Percentiles rank a stretch among this genome's conserved stretches.
Conservation (phyloP, 1,140 invertebrate genomes). For the Ctenoplectra terminalis region DNA sequence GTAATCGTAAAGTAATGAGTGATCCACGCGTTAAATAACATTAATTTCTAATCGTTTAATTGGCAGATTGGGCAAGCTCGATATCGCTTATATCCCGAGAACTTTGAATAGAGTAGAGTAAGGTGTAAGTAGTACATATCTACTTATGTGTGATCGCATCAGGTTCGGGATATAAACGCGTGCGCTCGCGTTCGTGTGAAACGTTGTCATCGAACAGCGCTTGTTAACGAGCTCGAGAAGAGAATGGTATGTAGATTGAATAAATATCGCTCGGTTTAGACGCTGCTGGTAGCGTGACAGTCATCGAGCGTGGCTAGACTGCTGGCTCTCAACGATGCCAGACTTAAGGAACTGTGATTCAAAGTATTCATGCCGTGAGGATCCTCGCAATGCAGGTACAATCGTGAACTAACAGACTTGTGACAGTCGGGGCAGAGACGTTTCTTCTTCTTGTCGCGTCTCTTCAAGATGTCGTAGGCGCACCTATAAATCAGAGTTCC, state of each 20-base stretch:
- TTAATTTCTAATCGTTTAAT: constrained; percentile 39
- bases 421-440: constrained; percentile 86
- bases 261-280: constrained; percentile 65
- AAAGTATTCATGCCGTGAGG: constrained; percentile 79
- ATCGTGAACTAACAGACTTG: constrained; percentile 85
- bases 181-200: not conserved
- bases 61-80: constrained; percentile 26
- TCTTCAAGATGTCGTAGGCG: constrained; percentile 87
- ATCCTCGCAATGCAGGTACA: constrained; percentile 83
- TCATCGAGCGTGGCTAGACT: constrained; percentile 81
- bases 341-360: constrained; percentile 82
- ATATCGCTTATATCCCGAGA: not conserved
- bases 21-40: constrained; percentile 27
- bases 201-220: not conserved
- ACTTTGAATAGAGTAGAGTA: not conserved
- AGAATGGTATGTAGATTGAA: not conserved
- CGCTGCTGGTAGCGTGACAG: constrained; percentile 82
- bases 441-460: constrained; percentile 86
- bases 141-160: not conserved
- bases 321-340: constrained; percentile 80
- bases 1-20: constrained; percentile 34
- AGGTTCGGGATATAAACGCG: not conserved
- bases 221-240: not conserved
- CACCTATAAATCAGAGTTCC: constrained; percentile 82
- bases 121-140: not conserved